Evolutionary conservation across 2,888 invertebrate species (phyloP).

Genomic region (Trissolcus brochymenae): DNA sequence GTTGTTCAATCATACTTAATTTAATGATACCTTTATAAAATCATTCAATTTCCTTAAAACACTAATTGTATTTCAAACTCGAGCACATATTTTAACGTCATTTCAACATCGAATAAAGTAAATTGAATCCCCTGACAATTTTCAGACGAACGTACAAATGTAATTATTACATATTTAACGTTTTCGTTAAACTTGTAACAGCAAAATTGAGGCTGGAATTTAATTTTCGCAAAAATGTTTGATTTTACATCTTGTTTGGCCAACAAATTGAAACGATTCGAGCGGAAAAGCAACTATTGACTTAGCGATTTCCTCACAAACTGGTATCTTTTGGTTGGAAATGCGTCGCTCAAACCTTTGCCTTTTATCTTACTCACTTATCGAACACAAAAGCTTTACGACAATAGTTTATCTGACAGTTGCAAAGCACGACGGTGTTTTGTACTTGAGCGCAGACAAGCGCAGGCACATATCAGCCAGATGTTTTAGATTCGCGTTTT

Average conservation of each 20-base stretch:
- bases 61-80: too few species aligned
- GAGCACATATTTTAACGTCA: too few species aligned
- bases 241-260: too few species aligned
- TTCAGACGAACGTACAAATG: too few species aligned
- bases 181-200: too few species aligned
- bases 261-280: background rate
- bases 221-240: too few species aligned
- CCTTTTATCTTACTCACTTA: background rate
- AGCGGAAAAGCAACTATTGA: background rate
- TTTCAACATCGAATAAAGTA: too few species aligned
- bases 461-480: background rate
- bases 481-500: background rate
- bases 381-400: background rate
- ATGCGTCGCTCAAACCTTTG: constrained; percentile 1
- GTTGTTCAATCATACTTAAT: background rate
- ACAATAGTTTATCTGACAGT: constrained; percentile 2
- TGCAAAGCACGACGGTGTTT: background rate
- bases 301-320: background rate
- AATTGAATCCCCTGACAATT: too few species aligned
- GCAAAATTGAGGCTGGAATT: too few species aligned
- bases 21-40: background rate
- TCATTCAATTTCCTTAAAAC: too few species aligned
- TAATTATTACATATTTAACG: too few species aligned
- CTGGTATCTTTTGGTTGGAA: background rate
- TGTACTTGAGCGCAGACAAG: background rate